These are phyloP conservation scores for Gonocerus acuteangulatus DNA, from an alignment of 2,888 invertebrate genomes.

Conservation along the genomic window DNA sequence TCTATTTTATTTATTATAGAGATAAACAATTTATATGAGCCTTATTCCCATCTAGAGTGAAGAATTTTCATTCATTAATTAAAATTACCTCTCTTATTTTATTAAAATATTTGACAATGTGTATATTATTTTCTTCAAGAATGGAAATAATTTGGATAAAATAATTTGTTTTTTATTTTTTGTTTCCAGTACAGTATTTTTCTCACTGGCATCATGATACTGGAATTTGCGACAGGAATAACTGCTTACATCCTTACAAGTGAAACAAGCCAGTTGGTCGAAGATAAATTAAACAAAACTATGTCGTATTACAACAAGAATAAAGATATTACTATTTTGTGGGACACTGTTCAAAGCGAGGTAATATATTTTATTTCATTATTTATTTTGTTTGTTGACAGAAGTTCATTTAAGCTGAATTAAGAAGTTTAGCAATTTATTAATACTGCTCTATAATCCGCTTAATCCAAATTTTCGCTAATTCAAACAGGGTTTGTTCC, in stretches of 20 bases:
- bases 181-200: constrained; percentile 62
- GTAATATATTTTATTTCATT: constrained; percentile 28
- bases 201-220: constrained; percentile 66
- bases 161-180: constrained; percentile 20
- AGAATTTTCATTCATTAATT: no score
- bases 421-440: no score
- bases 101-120: background rate
- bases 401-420: no score
- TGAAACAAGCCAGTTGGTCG: constrained; percentile 31
- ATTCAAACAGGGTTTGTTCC: no score
- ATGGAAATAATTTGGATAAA: no score
- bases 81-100: no score
- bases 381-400: background rate
- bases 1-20: no score
- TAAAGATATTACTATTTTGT: constrained; percentile 33
- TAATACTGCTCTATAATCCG: no score
- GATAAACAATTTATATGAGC: no score
- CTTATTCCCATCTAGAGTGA: no score
- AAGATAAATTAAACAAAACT: constrained; percentile 34
- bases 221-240: constrained; percentile 76
- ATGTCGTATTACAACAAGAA: constrained; percentile 35
- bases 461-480: no score
- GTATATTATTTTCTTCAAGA: background rate
- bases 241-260: constrained; percentile 56
- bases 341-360: constrained; percentile 37